A percentile compares a stretch with the other conserved stretches of the same genome.
Conservation (phyloP, 2,888 invertebrate genomes). For the Anodontia alba region DNA sequence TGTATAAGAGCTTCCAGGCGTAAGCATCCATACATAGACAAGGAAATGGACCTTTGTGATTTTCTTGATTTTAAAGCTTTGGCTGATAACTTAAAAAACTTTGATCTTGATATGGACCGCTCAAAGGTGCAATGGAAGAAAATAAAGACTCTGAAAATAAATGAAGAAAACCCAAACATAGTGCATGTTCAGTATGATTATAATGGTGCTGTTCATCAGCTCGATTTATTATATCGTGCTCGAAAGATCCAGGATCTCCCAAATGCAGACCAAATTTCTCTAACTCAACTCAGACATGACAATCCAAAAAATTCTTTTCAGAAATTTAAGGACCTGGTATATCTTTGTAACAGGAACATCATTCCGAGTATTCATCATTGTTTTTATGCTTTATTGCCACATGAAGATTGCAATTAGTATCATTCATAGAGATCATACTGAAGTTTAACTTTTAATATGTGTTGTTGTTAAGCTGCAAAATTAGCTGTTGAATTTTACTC, state of each 20-base stretch:
- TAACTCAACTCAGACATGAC: slow-evolving; percentile 1
- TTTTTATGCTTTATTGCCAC: too few species aligned
- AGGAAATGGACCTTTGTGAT: slow-evolving; percentile 1
- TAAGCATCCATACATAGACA: slow-evolving; percentile 1
- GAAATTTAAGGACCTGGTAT: too few species aligned
- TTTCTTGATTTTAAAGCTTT: slow-evolving; percentile 9
- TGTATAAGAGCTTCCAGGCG: neutral
- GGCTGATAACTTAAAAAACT: slow-evolving; percentile 2
- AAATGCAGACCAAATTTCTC: neutral
- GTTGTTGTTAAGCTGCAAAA: too few species aligned
- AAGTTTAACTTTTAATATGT: too few species aligned
- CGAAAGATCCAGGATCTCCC: neutral
- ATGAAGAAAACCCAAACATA: neutral
- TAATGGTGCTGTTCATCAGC: slow-evolving; percentile 8
- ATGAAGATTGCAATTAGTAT: too few species aligned
- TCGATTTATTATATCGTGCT: neutral
- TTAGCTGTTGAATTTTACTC: too few species aligned
- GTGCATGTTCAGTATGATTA: neutral
- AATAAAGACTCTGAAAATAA: slow-evolving; percentile 15
- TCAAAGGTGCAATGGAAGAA: slow-evolving; percentile 17
- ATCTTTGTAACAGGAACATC: too few species aligned
- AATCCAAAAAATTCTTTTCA: too few species aligned
- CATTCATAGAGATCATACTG: too few species aligned
- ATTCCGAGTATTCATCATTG: too few species aligned
- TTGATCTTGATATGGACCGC: neutral